Conservation (phyloP, 2,797 vertebrate genomes). For the Acanthurus tractus region DNA sequence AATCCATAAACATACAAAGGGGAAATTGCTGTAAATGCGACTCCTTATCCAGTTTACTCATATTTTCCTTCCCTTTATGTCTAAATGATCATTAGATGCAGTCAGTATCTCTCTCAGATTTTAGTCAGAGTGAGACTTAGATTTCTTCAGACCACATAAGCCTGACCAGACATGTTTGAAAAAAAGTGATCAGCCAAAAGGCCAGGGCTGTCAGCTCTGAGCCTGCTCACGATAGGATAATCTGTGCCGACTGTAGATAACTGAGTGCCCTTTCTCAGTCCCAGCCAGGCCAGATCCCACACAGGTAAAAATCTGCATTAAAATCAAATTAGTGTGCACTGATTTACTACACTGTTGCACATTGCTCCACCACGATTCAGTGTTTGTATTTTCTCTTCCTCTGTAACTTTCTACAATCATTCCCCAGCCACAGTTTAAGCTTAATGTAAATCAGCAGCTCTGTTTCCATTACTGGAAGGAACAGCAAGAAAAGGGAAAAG, state of each 20-base stretch:
- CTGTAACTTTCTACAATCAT: constrained; percentile 30
- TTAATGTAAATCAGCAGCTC: constrained; percentile 64
- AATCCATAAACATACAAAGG: neutral
- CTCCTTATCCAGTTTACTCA: constrained; percentile 15
- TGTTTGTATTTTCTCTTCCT: constrained; percentile 28
- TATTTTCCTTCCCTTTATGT: constrained; percentile 22
- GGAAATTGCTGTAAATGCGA: neutral
- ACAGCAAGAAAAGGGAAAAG: constrained; percentile 62
- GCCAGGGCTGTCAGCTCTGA: constrained; percentile 73
- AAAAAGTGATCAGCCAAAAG: constrained; percentile 71
- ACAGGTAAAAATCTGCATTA: constrained; percentile 72
- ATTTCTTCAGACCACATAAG: constrained; percentile 62
- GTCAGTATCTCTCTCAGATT: constrained; percentile 49
- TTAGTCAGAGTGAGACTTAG: constrained; percentile 53
- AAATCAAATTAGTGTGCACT: constrained; percentile 57
- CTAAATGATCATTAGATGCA: constrained; percentile 50
- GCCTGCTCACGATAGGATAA: constrained; percentile 71
- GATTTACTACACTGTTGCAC: constrained; percentile 57
- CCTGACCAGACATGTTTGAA: constrained; percentile 68
- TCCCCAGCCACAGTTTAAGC: constrained; percentile 30
- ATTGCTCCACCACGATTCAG: constrained; percentile 50
- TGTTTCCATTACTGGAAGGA: constrained; percentile 59
- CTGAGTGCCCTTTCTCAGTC: constrained; percentile 70
- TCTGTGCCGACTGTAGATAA: constrained; percentile 74
- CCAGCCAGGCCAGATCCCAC: constrained; percentile 56